These are phyloP conservation scores for Ephestia elutella DNA, from an alignment of 1,140 invertebrate species.

Conservation along the genomic window DNA sequence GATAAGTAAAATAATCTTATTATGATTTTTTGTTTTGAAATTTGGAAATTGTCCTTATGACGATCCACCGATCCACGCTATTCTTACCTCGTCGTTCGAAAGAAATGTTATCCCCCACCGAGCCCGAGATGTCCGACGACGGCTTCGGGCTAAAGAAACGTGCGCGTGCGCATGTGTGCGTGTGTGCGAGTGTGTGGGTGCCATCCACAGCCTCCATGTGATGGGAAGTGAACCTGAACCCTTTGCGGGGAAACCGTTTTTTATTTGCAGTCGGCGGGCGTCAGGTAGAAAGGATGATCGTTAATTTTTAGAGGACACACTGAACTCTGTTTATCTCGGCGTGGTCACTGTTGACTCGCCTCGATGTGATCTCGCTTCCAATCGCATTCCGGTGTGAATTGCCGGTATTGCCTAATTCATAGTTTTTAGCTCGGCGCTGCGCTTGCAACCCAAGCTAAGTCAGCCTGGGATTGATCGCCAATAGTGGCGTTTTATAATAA, in stretches of 20 bases:
- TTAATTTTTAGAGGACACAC: constrained; percentile 72
- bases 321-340: constrained; percentile 61
- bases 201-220: constrained; percentile 50
- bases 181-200: constrained; percentile 32
- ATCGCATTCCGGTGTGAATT: background rate
- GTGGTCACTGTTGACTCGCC: constrained; percentile 35
- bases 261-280: constrained; percentile 71
- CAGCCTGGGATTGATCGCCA: too few species aligned
- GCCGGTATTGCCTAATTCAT: background rate
- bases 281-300: constrained; percentile 73
- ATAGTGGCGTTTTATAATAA: too few species aligned
- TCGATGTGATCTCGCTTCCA: constrained; percentile 10
- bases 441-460: too few species aligned
- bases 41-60: background rate
- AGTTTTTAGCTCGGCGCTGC: background rate
- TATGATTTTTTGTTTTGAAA: background rate
- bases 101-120: constrained; percentile 67
- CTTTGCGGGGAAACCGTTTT: constrained; percentile 72
- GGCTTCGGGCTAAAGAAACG: constrained; percentile 40
- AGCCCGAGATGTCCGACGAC: constrained; percentile 63
- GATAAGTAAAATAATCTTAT: background rate
- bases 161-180: constrained; percentile 23
- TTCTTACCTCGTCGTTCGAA: constrained; percentile 47
- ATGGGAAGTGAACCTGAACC: constrained; percentile 73
- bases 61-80: constrained; percentile 51